Conservation (phyloP, 2,888 invertebrate species). For the Noctua janthe region DNA sequence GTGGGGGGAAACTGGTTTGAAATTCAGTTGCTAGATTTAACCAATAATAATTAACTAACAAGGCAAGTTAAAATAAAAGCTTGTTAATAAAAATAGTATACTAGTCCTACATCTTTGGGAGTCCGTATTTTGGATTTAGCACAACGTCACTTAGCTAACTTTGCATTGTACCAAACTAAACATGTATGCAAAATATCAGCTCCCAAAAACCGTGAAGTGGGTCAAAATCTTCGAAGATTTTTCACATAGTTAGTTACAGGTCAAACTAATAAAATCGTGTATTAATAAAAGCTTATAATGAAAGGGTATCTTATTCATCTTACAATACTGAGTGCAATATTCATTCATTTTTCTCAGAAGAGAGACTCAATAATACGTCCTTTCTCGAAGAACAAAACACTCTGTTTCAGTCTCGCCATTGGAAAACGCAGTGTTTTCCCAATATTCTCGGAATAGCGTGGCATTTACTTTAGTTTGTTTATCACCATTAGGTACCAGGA, state of each 20-base stretch:
- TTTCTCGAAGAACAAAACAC: background rate
- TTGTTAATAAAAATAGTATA: too few relatives aligned
- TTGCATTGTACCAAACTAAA: too few relatives aligned
- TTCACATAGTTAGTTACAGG: too few relatives aligned
- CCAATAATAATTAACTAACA: background rate
- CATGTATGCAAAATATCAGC: too few relatives aligned
- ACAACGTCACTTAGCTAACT: too few relatives aligned
- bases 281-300: background rate
- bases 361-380: background rate
- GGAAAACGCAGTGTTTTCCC: background rate
- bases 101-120: too few relatives aligned
- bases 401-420: background rate
- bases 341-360: background rate
- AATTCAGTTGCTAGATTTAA: background rate
- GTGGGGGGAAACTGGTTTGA: background rate
- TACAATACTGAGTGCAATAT: background rate
- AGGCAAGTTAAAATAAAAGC: background rate
- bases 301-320: background rate
- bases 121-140: too few relatives aligned
- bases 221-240: too few relatives aligned
- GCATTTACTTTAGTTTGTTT: conserved; percentile 26
- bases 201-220: too few relatives aligned
- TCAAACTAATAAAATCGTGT: too few relatives aligned
- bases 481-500: conserved; percentile 9
- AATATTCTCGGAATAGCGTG: conserved; percentile 2